Percentiles rank a stretch among this genome's conserved stretches.
Conservation (phyloP, 2,797 vertebrate genomes). For the Gymnopithys bicolor region DNA sequence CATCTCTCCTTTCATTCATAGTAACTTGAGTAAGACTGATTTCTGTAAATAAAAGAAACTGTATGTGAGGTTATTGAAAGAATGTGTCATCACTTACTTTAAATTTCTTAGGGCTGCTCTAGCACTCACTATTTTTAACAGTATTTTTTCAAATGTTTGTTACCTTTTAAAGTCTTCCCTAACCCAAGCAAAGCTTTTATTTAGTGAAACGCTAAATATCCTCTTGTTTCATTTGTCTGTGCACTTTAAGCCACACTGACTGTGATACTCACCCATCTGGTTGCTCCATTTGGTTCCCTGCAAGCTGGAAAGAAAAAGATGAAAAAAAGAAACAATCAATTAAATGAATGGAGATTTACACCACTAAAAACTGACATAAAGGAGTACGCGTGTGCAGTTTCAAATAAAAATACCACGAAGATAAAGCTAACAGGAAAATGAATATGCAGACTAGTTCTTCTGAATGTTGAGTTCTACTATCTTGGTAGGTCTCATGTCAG, state of each 20-base stretch:
- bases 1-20: neutral
- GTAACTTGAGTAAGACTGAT: neutral
- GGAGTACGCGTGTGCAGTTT: neutral
- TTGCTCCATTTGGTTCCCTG: conserved; percentile 63
- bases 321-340: neutral
- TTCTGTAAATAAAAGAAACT: neutral
- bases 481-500: neutral
- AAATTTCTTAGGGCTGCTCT: neutral
- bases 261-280: conserved; percentile 58
- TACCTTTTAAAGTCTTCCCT: neutral
- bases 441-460: neutral
- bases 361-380: neutral
- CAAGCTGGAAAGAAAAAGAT: conserved; percentile 52
- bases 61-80: neutral
- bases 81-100: neutral
- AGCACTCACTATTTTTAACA: neutral
- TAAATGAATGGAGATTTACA: neutral
- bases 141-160: neutral
- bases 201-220: neutral
- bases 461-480: neutral
- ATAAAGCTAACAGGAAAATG: neutral
- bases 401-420: neutral
- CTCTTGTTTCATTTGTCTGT: neutral
- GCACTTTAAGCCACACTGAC: neutral
- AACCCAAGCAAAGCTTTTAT: neutral